Evolutionary conservation across 2,888 invertebrate genomes (phyloP).

Genomic region (Chydorus sphaericus): DNA sequence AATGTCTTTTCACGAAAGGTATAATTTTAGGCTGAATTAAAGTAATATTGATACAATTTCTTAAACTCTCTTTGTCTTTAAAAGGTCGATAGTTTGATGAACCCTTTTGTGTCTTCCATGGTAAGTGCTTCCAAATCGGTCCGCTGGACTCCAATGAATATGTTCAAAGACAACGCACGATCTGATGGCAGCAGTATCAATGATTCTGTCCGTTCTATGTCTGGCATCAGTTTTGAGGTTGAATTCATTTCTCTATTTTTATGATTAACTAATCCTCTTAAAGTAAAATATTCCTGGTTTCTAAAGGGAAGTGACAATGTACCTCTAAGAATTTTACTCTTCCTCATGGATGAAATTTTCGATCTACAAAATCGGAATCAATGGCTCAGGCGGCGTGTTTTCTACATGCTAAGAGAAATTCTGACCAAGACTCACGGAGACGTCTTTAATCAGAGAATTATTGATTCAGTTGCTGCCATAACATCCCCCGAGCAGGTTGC

Average conservation of each 20-base stretch:
- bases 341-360: conserved; percentile 72
- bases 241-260: too few species aligned
- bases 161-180: conserved; percentile 43
- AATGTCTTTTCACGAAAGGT: conserved; percentile 44
- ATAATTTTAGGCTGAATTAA: conserved; percentile 14
- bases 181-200: conserved; percentile 25
- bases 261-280: too few species aligned
- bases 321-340: conserved; percentile 59
- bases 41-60: background rate
- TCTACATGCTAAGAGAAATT: conserved; percentile 57
- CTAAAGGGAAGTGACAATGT: conserved; percentile 49
- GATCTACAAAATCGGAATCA: conserved; percentile 65
- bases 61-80: conserved; percentile 10
- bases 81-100: conserved; percentile 55
- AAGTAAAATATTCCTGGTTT: conserved; percentile 2
- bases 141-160: conserved; percentile 75
- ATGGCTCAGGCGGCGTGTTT: conserved; percentile 61
- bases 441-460: conserved; percentile 68
- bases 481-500: conserved; percentile 80
- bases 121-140: conserved; percentile 55
- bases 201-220: conserved; percentile 16
- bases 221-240: background rate
- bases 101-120: conserved; percentile 68
- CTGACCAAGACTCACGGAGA: conserved; percentile 61
- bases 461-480: conserved; percentile 70